A percentile compares a stretch with the other conserved stretches of the same genome.
These are phyloP conservation scores for Diplazon laetatorius DNA, from an alignment of 2,888 invertebrate genomes.

Conservation along the genomic window DNA sequence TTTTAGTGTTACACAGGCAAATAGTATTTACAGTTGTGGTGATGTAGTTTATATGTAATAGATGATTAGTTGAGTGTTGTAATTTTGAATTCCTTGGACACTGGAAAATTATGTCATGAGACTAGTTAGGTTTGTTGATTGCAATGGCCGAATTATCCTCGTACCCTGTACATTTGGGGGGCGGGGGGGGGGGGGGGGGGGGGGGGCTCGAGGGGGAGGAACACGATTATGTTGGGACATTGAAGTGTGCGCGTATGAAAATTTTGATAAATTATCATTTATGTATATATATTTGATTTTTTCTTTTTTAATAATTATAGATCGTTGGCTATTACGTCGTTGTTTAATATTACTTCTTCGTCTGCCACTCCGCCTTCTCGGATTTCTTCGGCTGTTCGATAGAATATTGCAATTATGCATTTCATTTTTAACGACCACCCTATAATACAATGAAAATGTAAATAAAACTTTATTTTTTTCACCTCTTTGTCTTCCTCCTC, in stretches of 20 bases:
- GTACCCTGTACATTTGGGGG: slow-evolving; percentile 36
- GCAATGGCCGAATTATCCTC: slow-evolving; percentile 33
- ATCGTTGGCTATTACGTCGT: slow-evolving; percentile 54
- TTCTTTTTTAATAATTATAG: slow-evolving; percentile 13
- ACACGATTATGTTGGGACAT: too few species aligned
- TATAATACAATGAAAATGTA: too few species aligned
- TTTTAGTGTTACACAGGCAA: slow-evolving; percentile 51
- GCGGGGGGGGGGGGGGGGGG: too few species aligned
- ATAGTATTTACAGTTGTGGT: slow-evolving; percentile 61
- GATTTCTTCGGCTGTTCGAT: slow-evolving; percentile 87
- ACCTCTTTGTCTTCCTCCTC: slow-evolving; percentile 99
- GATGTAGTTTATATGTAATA: slow-evolving; percentile 14
- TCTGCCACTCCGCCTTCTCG: slow-evolving; percentile 88
- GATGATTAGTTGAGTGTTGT: slow-evolving; percentile 17
- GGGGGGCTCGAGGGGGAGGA: too few species aligned
- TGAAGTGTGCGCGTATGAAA: slow-evolving; percentile 19
- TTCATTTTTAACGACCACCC: too few species aligned
- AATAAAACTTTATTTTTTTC: too few species aligned
- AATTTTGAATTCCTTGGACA: too few species aligned
- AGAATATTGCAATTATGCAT: slow-evolving; percentile 68
- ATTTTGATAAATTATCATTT: slow-evolving; percentile 37
- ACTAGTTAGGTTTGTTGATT: slow-evolving; percentile 16
- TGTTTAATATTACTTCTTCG: slow-evolving; percentile 83
- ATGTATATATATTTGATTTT: background rate
- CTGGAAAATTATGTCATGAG: slow-evolving; percentile 13